Conservation (phyloP, 2,888 invertebrate species). For the Philereme vetulata region DNA sequence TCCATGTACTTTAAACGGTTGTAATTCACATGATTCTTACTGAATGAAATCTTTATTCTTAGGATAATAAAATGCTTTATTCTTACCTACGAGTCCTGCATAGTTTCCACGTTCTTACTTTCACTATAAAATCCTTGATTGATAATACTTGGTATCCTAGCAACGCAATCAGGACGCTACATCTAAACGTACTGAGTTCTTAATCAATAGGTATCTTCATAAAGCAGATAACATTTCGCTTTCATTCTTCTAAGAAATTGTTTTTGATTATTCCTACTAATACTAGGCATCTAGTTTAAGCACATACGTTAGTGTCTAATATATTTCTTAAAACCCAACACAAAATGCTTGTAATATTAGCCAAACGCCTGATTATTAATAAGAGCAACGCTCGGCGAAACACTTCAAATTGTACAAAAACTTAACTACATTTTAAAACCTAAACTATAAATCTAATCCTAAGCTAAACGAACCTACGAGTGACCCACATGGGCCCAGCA, state of each 20-base stretch:
- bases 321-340: no score
- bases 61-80: no score
- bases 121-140: slow-evolving; percentile 44
- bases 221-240: background rate
- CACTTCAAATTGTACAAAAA: background rate
- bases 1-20: no score
- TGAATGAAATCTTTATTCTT: no score
- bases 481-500: slow-evolving; percentile 26
- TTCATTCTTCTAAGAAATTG: no score
- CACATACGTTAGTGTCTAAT: no score
- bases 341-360: background rate
- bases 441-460: background rate
- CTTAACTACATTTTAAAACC: background rate
- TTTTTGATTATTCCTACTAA: no score
- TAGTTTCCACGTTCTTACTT: slow-evolving; percentile 40
- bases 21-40: no score
- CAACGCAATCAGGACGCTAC: slow-evolving; percentile 62
- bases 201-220: slow-evolving; percentile 14
- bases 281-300: no score
- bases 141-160: slow-evolving; percentile 63
- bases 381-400: background rate
- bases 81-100: slow-evolving; percentile 11
- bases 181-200: slow-evolving; percentile 17
- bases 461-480: slow-evolving; percentile 7
- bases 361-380: background rate